These are phyloP conservation scores for Eilema griseolum DNA, from an alignment of 2,888 invertebrate species.

Conservation along the genomic window DNA sequence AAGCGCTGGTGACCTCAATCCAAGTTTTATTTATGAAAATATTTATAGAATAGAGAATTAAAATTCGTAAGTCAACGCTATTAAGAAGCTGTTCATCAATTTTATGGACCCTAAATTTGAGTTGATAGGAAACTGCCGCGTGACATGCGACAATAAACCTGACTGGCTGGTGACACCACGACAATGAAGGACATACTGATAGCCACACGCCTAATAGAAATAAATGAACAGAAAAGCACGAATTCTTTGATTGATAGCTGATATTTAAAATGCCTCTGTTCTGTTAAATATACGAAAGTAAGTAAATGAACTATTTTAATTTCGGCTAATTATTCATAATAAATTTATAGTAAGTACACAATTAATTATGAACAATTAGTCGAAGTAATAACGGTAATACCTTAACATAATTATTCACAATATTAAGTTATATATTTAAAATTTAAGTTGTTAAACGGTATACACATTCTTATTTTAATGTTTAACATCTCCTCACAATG, in stretches of 20 bases:
- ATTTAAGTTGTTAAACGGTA: too few species aligned
- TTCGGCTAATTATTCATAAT: neutral
- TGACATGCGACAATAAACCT: slow-evolving; percentile 81
- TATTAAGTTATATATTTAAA: too few species aligned
- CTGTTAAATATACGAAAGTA: neutral
- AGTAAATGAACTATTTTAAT: neutral
- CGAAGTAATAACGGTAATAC: neutral
- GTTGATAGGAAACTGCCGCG: slow-evolving; percentile 77
- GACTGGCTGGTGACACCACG: slow-evolving; percentile 74
- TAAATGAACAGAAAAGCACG: slow-evolving; percentile 45
- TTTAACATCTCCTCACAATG: too few species aligned
- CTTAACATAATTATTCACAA: neutral
- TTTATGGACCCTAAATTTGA: slow-evolving; percentile 83
- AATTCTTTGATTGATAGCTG: slow-evolving; percentile 2
- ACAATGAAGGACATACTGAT: slow-evolving; percentile 72
- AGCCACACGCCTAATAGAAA: slow-evolving; percentile 63
- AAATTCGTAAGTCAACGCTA: slow-evolving; percentile 66
- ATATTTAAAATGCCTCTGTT: neutral
- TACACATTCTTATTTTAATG: too few species aligned
- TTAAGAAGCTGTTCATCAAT: slow-evolving; percentile 83
- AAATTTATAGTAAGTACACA: neutral
- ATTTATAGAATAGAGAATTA: slow-evolving; percentile 54
- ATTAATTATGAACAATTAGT: neutral
- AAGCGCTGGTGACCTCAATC: slow-evolving; percentile 49
- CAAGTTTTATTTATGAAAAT: slow-evolving; percentile 37